Conservation (phyloP, 2,113 vertebrate genomes). For the Protobothrops flavoviridis region DNA sequence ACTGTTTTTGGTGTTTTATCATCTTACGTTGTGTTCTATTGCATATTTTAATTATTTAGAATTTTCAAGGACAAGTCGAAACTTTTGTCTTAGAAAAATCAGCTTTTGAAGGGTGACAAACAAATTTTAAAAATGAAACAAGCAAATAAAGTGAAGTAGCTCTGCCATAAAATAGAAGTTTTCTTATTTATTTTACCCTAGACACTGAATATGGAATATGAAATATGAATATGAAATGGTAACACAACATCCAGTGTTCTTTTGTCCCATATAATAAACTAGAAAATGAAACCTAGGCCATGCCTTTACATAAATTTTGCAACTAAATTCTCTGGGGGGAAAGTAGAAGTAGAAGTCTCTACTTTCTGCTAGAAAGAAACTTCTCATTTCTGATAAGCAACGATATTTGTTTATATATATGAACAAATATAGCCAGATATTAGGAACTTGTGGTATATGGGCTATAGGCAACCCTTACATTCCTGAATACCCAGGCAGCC, state of each 20-base stretch:
- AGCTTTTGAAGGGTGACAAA: background rate
- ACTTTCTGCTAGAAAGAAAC: background rate
- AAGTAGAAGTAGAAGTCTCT: background rate
- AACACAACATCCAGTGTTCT: background rate
- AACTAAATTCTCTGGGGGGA: background rate
- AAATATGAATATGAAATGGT: background rate
- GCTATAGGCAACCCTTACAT: background rate
- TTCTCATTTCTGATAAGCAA: background rate
- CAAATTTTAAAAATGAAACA: background rate
- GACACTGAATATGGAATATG: background rate
- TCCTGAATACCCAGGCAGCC: background rate
- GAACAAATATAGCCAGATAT: background rate
- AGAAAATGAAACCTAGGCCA: background rate
- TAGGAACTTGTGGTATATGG: background rate
- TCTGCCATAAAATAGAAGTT: background rate
- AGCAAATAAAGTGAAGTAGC: background rate
- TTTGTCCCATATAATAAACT: background rate
- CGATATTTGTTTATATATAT: background rate
- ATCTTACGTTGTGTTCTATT: background rate
- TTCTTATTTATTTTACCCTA: background rate
- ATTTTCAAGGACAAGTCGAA: background rate
- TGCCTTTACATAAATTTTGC: background rate
- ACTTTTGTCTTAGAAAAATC: background rate
- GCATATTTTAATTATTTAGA: background rate
- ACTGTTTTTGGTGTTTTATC: background rate